Evolutionary conservation across 2,888 invertebrate genomes (phyloP).

Genomic region (Smittia sp.): DNA sequence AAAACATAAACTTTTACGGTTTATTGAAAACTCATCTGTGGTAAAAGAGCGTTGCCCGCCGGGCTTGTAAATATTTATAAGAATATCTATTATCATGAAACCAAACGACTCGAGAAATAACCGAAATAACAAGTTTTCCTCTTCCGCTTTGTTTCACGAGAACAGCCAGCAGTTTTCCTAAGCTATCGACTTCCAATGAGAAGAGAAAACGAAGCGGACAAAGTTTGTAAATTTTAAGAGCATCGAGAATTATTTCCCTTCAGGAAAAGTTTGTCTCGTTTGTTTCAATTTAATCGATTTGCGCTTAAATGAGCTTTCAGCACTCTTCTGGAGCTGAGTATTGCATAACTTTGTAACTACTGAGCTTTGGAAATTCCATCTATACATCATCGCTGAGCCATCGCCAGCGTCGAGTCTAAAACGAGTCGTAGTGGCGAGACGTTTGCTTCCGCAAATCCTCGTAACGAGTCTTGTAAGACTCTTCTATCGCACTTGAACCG

Average conservation of each 20-base stretch:
- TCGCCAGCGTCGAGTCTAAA: neutral
- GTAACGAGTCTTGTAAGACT: too few relatives aligned
- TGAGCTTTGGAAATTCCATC: neutral
- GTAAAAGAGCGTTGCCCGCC: neutral
- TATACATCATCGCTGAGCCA: neutral
- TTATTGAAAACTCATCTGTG: slow-evolving; percentile 8
- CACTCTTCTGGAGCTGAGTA: too few relatives aligned
- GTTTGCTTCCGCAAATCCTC: neutral
- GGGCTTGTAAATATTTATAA: slow-evolving; percentile 8
- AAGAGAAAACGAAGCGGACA: too few relatives aligned
- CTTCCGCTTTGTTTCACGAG: too few relatives aligned
- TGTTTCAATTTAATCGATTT: too few relatives aligned
- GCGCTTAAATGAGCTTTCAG: too few relatives aligned
- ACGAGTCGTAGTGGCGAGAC: neutral
- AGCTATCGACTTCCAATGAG: too few relatives aligned
- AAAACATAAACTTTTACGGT: slow-evolving; percentile 1
- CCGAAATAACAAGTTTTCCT: neutral
- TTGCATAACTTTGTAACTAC: too few relatives aligned
- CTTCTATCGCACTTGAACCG: neutral
- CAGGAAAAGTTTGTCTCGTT: too few relatives aligned
- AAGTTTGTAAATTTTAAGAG: too few relatives aligned
- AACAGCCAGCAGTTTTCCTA: too few relatives aligned
- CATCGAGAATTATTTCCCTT: too few relatives aligned
- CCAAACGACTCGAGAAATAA: neutral
- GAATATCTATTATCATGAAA: neutral